Conservation (phyloP, 2,113 vertebrate genomes). For the Prunella fulvescens region DNA sequence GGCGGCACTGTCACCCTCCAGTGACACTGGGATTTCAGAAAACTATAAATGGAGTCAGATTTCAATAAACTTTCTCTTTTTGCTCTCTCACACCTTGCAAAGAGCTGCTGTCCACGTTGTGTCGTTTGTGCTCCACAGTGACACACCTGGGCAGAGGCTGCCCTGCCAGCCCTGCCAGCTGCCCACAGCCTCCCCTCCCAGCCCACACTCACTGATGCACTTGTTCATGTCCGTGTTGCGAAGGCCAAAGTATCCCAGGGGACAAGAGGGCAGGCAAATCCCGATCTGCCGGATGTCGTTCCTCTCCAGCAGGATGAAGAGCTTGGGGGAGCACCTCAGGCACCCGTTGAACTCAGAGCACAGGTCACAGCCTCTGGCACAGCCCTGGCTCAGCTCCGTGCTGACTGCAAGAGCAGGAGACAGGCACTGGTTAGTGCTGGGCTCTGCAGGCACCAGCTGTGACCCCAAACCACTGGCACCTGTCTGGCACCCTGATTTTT, state of each 20-base stretch:
- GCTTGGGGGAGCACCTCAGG: conserved; percentile 91
- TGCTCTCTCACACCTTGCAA: no score
- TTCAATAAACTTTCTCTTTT: no score
- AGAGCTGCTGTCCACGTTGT: no score
- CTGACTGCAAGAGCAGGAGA: conserved; percentile 78
- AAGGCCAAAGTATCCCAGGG: conserved; percentile 92
- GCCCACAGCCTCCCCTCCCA: neutral
- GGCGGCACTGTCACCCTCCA: no score
- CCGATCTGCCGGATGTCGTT: conserved; percentile 94
- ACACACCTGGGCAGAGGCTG: neutral
- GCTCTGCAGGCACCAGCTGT: neutral
- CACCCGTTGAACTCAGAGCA: conserved; percentile 98
- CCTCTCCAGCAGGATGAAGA: conserved; percentile 96
- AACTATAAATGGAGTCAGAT: no score
- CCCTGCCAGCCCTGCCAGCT: neutral
- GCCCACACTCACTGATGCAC: conserved; percentile 89
- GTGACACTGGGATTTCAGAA: no score
- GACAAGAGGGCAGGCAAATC: conserved; percentile 93
- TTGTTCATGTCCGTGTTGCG: conserved; percentile 96
- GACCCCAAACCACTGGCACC: neutral
- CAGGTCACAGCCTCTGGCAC: conserved; percentile 91
- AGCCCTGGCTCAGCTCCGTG: conserved; percentile 86
- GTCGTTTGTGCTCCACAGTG: no score
- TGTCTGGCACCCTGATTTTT: no score
- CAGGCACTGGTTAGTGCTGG: neutral